A percentile compares a stretch with the other conserved stretches of the same genome.
phyloP scores from a whole-genome alignment of 2,113 vertebrate species.

The Chionodraco myersi region DNA sequence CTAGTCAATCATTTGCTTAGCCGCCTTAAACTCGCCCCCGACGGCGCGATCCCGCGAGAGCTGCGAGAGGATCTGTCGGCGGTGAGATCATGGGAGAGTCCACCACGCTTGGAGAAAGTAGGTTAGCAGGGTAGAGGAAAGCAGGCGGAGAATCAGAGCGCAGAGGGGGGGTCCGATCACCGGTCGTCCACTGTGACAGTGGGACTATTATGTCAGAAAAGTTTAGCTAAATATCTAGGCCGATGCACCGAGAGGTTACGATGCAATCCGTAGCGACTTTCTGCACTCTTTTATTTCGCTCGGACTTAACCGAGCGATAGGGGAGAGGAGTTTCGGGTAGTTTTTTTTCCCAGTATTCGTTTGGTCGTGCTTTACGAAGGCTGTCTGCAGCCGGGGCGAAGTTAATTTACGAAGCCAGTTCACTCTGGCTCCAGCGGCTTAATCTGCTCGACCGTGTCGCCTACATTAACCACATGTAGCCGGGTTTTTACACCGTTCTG shows the following conservation, averaged over 20 bases:
- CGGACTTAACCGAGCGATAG: slow-evolving; percentile 71
- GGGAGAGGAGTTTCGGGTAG: slow-evolving; percentile 42
- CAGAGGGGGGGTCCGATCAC: slow-evolving; percentile 55
- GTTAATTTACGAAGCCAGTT: slow-evolving; percentile 55
- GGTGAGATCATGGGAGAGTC: slow-evolving; percentile 86
- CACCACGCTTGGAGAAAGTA: slow-evolving; percentile 85
- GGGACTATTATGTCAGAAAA: slow-evolving; percentile 68
- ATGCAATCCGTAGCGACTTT: slow-evolving; percentile 65
- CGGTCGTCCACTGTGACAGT: slow-evolving; percentile 65
- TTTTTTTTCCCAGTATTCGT: slow-evolving; percentile 10
- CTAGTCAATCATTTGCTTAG: slow-evolving; percentile 5
- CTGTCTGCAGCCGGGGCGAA: slow-evolving; percentile 51
- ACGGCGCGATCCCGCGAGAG: slow-evolving; percentile 73
- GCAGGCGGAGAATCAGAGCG: slow-evolving; percentile 63
- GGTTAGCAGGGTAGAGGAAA: slow-evolving; percentile 85
- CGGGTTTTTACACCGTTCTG: slow-evolving; percentile 37
- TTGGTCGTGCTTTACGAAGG: slow-evolving; percentile 8
- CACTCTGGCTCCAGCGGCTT: slow-evolving; percentile 18
- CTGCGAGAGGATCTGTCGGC: slow-evolving; percentile 68
- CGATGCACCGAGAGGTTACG: slow-evolving; percentile 31
- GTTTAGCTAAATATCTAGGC: slow-evolving; percentile 35
- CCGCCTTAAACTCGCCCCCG: slow-evolving; percentile 81
- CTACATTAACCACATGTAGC: slow-evolving; percentile 71
- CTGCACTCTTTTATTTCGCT: slow-evolving; percentile 49
- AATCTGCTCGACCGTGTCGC: slow-evolving; percentile 28